Base-by-base conservation (phyloP, 2,797 vertebrate species). In the Acestrorhynchus altus region DNA sequence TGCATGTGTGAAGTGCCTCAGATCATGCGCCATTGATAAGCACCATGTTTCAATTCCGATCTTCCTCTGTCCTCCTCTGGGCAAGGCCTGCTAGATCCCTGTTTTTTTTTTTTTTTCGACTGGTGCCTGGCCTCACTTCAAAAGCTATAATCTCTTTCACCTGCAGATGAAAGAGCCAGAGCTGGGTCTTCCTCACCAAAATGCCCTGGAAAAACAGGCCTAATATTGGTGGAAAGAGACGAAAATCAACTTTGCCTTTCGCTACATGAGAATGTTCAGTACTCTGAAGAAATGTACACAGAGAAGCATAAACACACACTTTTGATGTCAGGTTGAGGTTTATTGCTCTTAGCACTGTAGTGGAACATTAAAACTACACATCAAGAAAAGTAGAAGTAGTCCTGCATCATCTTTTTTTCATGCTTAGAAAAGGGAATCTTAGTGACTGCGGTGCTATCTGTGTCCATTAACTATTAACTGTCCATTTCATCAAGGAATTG, bases 61-160 rank as follows among this genome's bases (percentile, higher is more conserved):
- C 40, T 42, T 42, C 7, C 40, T 47, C 12, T 5, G 11, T 47
- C 46, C 12, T 2, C 12, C 15, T 47, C 11, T 2, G 11, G 46
- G 12, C 46, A 47, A 13, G 46, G 12, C 11, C 46, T 2, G 31
- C 22, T 46, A 51, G 24, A 47, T 4, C 2, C 2, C 68, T 47
- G 46, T 47, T 73, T 63, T 69, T 63, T 56, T 35, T 35, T 35
- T 35, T 35, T 6, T 6, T 6, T 35, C 31, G 31, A 35, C 79
- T 40, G 28, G 39, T 0, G 68, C 35, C 70, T 77, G 76, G 73
- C 35, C 35, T 16, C 52, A 51, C 79, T 83, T 85, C 78, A 79
- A 81, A 85, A 64, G 73, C 65, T 65, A 56, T 69, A 44, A 75
- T 83, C 76, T 67, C 69, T 74, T 79, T 76, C 59, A 78, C 76